A percentile compares a stretch with the other conserved stretches of the same genome.
These are phyloP conservation scores for Ophion ventricosus DNA, from an alignment of 2,888 invertebrate species.

Conservation along the genomic window DNA sequence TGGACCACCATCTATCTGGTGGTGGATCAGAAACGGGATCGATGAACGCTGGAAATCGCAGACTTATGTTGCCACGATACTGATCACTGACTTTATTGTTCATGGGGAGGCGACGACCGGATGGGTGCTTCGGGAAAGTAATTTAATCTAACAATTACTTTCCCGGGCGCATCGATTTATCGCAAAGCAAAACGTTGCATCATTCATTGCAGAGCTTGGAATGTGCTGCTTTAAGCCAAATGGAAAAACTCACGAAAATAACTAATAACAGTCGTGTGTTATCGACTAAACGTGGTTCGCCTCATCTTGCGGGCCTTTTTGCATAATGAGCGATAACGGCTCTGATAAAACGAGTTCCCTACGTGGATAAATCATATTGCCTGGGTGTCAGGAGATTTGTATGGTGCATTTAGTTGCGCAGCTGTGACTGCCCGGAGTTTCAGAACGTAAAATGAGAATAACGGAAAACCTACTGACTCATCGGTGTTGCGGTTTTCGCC, in stretches of 20 bases:
- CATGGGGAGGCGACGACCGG: background rate
- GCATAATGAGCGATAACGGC: background rate
- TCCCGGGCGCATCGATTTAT: too few species aligned
- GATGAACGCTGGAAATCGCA: background rate
- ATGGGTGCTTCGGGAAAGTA: background rate
- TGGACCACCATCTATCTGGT: background rate
- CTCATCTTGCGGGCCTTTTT: background rate
- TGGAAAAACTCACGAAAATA: background rate
- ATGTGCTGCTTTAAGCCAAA: background rate
- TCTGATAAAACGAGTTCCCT: background rate
- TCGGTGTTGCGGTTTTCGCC: constrained; percentile 22
- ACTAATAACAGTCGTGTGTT: background rate
- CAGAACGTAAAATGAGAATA: constrained; percentile 10
- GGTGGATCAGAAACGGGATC: background rate
- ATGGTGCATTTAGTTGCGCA: background rate
- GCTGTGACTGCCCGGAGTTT: constrained; percentile 10
- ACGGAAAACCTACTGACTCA: constrained; percentile 27
- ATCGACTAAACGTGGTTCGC: background rate
- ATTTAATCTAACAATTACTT: too few species aligned
- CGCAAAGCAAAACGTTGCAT: background rate
- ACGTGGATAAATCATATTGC: background rate
- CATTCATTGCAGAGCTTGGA: background rate
- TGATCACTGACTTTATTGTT: background rate
- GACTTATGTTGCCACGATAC: background rate
- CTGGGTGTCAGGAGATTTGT: background rate